These are phyloP conservation scores for Brachypodius melanocephalos DNA, from an alignment of 2,113 vertebrate genomes.

Conservation along the genomic window DNA sequence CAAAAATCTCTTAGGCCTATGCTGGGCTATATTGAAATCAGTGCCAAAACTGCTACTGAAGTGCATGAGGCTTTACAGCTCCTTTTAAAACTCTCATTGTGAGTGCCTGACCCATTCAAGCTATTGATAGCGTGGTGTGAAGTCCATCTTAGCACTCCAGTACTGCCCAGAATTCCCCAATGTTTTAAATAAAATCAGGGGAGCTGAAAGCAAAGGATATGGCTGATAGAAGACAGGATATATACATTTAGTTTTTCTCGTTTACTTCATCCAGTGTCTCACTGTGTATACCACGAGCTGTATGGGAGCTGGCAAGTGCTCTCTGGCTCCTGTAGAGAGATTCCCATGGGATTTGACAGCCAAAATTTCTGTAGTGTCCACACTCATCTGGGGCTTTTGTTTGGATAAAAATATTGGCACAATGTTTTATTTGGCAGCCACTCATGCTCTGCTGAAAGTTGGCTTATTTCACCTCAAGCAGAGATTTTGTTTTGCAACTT, in stretches of 20 bases:
- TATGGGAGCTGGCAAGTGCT: not conserved
- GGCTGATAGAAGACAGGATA: not conserved
- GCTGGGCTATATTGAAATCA: not conserved
- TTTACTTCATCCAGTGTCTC: not conserved
- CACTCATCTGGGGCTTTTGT: not conserved
- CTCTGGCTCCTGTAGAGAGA: not conserved
- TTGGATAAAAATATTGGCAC: not conserved
- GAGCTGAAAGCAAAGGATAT: not conserved
- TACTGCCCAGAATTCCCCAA: not conserved
- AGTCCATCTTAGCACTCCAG: not conserved
- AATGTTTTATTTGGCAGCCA: not conserved
- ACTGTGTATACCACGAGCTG: accelerated
- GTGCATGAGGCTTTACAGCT: not conserved
- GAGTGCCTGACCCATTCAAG: not conserved
- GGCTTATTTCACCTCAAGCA: not conserved
- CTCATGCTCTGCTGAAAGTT: not conserved
- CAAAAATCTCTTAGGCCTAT: not conserved
- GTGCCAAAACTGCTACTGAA: not conserved
- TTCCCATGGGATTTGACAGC: not conserved
- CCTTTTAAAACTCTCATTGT: not conserved
- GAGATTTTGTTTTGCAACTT: not conserved
- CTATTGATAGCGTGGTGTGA: not conserved
- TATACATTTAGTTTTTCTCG: not conserved
- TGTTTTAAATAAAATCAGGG: not conserved
- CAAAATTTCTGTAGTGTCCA: not conserved